These are phyloP conservation scores for Aptenodytes forsteri DNA, from an alignment of 2,113 vertebrate genomes.

Conservation along the genomic window DNA sequence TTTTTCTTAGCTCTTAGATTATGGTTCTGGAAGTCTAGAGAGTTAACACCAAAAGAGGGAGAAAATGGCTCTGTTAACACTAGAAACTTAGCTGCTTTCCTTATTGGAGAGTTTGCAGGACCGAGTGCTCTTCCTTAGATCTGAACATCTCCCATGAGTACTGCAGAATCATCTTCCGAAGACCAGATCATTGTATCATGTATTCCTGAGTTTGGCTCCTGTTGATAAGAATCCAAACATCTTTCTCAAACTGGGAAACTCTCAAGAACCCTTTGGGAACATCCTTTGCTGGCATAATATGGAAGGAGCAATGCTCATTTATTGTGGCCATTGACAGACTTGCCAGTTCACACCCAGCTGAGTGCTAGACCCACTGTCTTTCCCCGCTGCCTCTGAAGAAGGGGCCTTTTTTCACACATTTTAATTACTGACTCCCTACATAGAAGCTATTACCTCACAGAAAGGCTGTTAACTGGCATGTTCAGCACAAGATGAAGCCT, in stretches of 20 bases:
- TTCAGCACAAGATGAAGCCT: conserved; percentile 14
- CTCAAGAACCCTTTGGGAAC: neutral
- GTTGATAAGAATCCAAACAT: neutral
- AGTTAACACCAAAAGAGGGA: neutral
- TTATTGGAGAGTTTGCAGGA: neutral
- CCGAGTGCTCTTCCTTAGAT: neutral
- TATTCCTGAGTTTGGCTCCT: neutral
- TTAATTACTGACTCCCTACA: conserved; percentile 54
- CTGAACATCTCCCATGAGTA: neutral
- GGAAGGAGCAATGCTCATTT: neutral
- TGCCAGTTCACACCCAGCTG: neutral
- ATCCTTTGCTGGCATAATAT: neutral
- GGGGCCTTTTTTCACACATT: conserved; percentile 43
- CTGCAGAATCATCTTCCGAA: neutral
- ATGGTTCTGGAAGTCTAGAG: neutral
- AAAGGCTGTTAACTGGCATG: neutral
- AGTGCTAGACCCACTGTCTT: neutral
- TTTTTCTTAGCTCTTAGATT: neutral
- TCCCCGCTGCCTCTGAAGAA: neutral
- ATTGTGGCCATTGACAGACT: neutral
- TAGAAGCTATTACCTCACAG: conserved; percentile 27
- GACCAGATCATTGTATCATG: neutral
- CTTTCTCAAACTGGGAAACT: neutral
- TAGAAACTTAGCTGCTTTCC: neutral
- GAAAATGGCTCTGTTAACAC: neutral